Base-by-base conservation (phyloP, 1,140 invertebrate genomes). In the Berghia stephanieae region DNA sequence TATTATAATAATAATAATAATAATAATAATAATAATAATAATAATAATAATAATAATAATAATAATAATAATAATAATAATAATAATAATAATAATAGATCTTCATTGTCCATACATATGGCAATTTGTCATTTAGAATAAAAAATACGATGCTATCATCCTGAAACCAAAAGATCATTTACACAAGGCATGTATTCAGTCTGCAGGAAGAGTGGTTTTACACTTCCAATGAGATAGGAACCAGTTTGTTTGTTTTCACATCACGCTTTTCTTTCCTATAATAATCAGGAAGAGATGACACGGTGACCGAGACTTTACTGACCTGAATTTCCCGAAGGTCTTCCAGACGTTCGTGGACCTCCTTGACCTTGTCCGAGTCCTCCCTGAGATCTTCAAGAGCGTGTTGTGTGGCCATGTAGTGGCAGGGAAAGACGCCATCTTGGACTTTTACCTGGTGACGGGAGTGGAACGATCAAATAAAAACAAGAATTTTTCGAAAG, bases 361-460 rank as follows among this genome's bases (percentile, higher is more conserved):
- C 74, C 67, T 80, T 83, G 27, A 87, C 68, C 5, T 81, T 63
- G 2, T 71, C 73, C 24, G 75, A 66, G 13, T 80, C 67, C 24
- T 82, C 78, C 46, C 77, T 68, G 6, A 82, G 79, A n/a, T 82
- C 78, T 13, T 85, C 84, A 10, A 86, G 73, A 21, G 80, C 80
- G 66, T 87, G 84, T 67, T 86, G 83, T 16, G 84, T 72, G 13
- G 82, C 83, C 31, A 84, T 81, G 74, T 84, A 83, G 78, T 86
- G 85, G 27, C 80, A 73, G 21, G 71, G 72, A 78, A 86, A 87
- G 5, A 70, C 52, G 16, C 75, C 67, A 21, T 85, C 81, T 46
- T 78, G 78, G 10, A 86, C 43, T 16, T 77, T 72, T 71, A 66
- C 80, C 86, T 86, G 80, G n/a, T n/a, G n/a, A n/a, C 6, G 31